Evolutionary conservation across 1,140 invertebrate species (phyloP).

Genomic region (Rhyzopertha dominica): DNA sequence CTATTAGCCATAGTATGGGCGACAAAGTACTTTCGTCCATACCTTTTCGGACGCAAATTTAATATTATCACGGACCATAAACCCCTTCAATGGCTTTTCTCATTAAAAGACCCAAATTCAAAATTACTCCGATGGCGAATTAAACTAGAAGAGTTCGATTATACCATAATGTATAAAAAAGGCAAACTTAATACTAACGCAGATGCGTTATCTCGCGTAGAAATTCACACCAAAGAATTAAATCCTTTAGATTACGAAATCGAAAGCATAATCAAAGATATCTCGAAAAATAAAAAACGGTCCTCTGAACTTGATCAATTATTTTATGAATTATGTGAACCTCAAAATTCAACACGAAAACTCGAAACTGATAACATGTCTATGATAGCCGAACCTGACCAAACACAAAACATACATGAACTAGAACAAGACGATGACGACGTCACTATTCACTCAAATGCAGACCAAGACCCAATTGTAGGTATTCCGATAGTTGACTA

Average conservation of each 20-base stretch:
- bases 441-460: slow-evolving; percentile 11
- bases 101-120: slow-evolving; percentile 5
- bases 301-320: too few species aligned
- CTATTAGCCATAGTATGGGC: slow-evolving; percentile 41
- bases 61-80: slow-evolving; percentile 6
- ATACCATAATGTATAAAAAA: slow-evolving; percentile 6
- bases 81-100: slow-evolving; percentile 3
- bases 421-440: not conserved
- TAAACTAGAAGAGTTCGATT: slow-evolving; percentile 7
- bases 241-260: too few species aligned
- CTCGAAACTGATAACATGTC: too few species aligned
- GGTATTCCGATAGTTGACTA: slow-evolving; percentile 7
- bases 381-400: too few species aligned
- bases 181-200: slow-evolving; percentile 1
- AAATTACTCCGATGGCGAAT: slow-evolving; percentile 4
- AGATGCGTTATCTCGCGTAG: slow-evolving; percentile 1
- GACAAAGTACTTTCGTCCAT: slow-evolving; percentile 43
- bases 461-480: slow-evolving; percentile 14
- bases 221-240: too few species aligned
- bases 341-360: too few species aligned
- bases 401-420: too few species aligned
- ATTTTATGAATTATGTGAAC: too few species aligned
- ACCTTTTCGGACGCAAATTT: slow-evolving; percentile 24
- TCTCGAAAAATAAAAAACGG: too few species aligned
- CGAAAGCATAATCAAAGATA: too few species aligned